Evolutionary conservation across 1,140 invertebrate genomes (phyloP), one percentile per base, ranked within the genome.

Genomic region (Agrilus planipennis): DNA sequence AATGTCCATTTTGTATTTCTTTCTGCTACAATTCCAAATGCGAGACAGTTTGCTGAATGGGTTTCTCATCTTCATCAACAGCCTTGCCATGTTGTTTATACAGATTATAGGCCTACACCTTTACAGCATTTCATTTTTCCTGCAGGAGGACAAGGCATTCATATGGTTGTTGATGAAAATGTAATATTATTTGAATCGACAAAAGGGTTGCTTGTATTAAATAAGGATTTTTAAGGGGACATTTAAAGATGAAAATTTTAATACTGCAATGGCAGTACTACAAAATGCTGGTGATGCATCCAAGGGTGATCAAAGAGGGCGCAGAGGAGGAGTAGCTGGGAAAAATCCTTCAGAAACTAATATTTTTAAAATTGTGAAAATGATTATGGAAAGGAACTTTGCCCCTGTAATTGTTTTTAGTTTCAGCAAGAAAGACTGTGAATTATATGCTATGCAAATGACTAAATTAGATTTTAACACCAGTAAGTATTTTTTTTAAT

Each of bases 11-110:
- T 94, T 65, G 96, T 99, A 4, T 99, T 99, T 63, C 71, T 99
- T 0, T 99, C 95, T 18, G 96, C 96, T 16, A 99, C 96, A 0
- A 99, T 99, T 57, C 96, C 96, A 4, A 99, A 99, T 68, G 95
- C 95, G 3, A 70, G 88, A 14, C 94, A 92, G 58, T 99, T 99
- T 69, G 93, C 86, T 7, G 92, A 99, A 68, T 99, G 96, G 96
- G 90, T 99, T 30, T 82, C 86, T 42, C 84, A 94, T 66, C 70
- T 99, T 16, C 95, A 99, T 64, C 81, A 89, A 41, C 88, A 97
- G 68, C 93, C 94, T 0, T 99, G 94, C 57, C 94, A 99, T 65
- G 95, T 99, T 16, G 90, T 99, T 23, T 99, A 98, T 60, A 99
- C 96, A 0, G 96, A 99, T 61, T 98, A 88, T 60, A 67, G 96